A percentile compares a stretch with the other conserved stretches of the same genome.
These are phyloP conservation scores for Chelidonichthys spinosus DNA, from an alignment of 2,797 vertebrate genomes.

Conservation along the genomic window DNA sequence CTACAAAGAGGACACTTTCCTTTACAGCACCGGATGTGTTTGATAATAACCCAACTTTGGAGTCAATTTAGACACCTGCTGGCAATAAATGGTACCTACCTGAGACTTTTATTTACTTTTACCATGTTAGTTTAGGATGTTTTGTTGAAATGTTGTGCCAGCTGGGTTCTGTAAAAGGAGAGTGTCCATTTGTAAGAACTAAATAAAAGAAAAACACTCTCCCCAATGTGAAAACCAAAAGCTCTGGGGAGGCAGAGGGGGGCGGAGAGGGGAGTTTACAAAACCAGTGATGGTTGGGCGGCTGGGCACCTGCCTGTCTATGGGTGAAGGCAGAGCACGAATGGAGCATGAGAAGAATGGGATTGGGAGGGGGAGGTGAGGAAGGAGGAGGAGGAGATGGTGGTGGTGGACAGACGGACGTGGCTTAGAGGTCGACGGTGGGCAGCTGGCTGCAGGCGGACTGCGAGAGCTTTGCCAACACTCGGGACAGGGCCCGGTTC, in stretches of 20 bases:
- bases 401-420: slow-evolving; percentile 73
- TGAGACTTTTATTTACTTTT: neutral
- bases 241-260: slow-evolving; percentile 69
- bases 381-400: slow-evolving; percentile 24
- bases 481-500: slow-evolving; percentile 97
- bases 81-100: slow-evolving; percentile 5
- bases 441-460: slow-evolving; percentile 90
- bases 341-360: slow-evolving; percentile 84
- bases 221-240: slow-evolving; percentile 79
- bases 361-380: slow-evolving; percentile 38
- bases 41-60: rapidly evolving
- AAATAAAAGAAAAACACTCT: slow-evolving; percentile 61
- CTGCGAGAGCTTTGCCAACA: slow-evolving; percentile 94
- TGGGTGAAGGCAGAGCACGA: slow-evolving; percentile 84
- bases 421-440: slow-evolving; percentile 89
- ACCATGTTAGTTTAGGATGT: neutral
- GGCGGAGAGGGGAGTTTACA: slow-evolving; percentile 46
- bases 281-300: slow-evolving; percentile 76
- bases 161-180: slow-evolving; percentile 62
- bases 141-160: slow-evolving; percentile 14
- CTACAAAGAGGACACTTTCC: slow-evolving; percentile 70
- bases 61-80: slow-evolving; percentile 1
- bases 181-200: slow-evolving; percentile 54
- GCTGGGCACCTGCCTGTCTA: slow-evolving; percentile 93
- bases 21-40: slow-evolving; percentile 48